Conservation (phyloP, 2,888 invertebrate species). For the Parnassius orleans region DNA sequence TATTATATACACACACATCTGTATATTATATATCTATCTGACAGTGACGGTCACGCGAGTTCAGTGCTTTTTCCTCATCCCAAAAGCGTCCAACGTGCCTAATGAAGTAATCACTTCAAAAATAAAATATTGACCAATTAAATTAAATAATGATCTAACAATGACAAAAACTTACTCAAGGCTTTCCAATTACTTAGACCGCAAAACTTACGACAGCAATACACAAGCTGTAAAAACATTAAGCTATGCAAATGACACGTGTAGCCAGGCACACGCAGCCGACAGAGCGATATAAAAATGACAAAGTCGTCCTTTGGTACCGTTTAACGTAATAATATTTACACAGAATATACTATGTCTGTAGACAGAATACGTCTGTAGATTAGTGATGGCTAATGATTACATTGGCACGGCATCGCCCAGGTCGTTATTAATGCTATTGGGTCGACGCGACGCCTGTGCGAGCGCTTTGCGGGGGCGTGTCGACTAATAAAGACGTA, state of each 20-base stretch:
- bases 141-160: no score
- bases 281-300: slow-evolving; percentile 19
- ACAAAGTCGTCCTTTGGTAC: slow-evolving; percentile 1
- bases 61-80: no score
- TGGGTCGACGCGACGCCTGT: slow-evolving; percentile 24
- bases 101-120: no score
- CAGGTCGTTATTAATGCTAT: slow-evolving; percentile 20
- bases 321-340: slow-evolving; percentile 17
- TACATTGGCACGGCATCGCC: slow-evolving; percentile 14
- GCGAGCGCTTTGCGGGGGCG: slow-evolving; percentile 25
- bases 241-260: slow-evolving; percentile 14
- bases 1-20: no score
- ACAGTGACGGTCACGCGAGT: no score
- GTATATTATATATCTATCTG: no score
- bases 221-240: slow-evolving; percentile 19
- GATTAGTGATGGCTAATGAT: slow-evolving; percentile 7
- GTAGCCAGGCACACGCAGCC: slow-evolving; percentile 5
- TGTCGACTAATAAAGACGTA: slow-evolving; percentile 22
- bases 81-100: no score
- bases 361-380: background rate
- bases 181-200: slow-evolving; percentile 1
- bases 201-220: slow-evolving; percentile 1
- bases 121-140: no score
- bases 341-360: slow-evolving; percentile 4
- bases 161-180: no score